Evolutionary conservation across 2,113 vertebrate genomes (phyloP).

Genomic region (Tauraco erythrolophus): DNA sequence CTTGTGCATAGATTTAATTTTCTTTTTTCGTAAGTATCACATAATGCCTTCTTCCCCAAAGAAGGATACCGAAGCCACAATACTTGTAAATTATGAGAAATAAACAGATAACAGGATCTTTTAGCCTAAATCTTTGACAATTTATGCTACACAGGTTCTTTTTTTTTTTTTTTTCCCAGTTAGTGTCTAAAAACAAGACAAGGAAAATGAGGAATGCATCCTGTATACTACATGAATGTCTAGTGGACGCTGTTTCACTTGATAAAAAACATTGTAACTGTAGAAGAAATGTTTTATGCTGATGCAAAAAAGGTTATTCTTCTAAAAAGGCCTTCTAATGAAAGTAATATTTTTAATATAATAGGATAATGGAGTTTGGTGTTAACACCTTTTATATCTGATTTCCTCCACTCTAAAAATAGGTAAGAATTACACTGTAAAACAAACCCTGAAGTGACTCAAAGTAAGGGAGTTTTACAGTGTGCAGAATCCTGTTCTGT

Average conservation of each 20-base stretch:
- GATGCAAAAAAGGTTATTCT: not conserved
- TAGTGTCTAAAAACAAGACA: not conserved
- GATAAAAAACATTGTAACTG: not conserved
- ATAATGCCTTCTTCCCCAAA: not conserved
- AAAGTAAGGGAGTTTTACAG: not conserved
- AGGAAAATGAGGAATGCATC: not conserved
- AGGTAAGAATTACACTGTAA: not conserved
- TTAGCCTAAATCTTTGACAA: not conserved
- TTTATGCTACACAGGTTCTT: not conserved
- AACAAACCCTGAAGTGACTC: not conserved
- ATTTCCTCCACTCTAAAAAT: not conserved
- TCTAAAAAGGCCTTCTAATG: not conserved
- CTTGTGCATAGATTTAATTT: not conserved
- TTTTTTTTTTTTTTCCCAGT: not conserved
- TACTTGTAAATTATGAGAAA: not conserved
- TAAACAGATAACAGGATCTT: not conserved
- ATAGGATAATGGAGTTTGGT: not conserved
- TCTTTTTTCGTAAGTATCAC: not conserved
- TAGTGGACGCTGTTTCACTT: not conserved
- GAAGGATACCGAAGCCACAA: not conserved
- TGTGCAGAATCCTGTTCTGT: not conserved
- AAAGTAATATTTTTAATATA: not conserved
- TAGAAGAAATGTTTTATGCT: not conserved
- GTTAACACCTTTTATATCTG: not conserved
- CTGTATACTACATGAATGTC: not conserved